Conservation (phyloP, 2,797 vertebrate species). For the Buceros bicornis region DNA sequence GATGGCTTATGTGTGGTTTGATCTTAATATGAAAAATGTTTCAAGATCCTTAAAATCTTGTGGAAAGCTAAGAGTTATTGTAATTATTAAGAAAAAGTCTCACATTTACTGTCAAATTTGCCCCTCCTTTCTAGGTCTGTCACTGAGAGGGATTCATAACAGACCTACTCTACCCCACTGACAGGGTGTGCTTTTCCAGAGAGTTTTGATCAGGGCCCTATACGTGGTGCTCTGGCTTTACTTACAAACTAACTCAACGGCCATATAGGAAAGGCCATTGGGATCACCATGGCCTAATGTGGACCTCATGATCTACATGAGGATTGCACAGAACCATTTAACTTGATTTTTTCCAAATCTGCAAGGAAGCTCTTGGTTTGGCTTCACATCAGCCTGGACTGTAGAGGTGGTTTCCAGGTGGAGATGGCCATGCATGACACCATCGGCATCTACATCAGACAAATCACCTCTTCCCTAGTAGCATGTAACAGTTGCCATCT, state of each 20-base stretch:
- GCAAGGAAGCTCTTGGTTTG: too few species aligned
- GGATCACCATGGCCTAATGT: too few species aligned
- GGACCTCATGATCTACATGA: too few species aligned
- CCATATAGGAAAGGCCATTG: too few species aligned
- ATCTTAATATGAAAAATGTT: background rate
- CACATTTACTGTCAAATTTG: background rate
- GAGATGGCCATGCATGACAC: too few species aligned
- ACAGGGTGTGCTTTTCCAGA: background rate
- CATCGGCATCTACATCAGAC: too few species aligned
- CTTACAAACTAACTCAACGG: background rate
- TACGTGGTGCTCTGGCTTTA: background rate
- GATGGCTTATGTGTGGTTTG: fast-evolving
- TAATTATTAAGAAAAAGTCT: background rate
- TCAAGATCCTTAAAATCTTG: background rate
- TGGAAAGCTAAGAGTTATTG: background rate
- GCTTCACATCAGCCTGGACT: too few species aligned
- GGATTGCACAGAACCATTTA: too few species aligned
- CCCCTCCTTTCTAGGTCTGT: background rate
- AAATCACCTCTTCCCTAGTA: too few species aligned
- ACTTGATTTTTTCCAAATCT: too few species aligned
- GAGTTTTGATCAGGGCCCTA: background rate
- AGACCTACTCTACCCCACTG: background rate
- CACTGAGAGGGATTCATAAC: background rate
- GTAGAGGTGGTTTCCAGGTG: too few species aligned
- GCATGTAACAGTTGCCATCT: too few species aligned